Base-by-base conservation (phyloP, 2,888 invertebrate species). In the Lysandra bellargus region DNA sequence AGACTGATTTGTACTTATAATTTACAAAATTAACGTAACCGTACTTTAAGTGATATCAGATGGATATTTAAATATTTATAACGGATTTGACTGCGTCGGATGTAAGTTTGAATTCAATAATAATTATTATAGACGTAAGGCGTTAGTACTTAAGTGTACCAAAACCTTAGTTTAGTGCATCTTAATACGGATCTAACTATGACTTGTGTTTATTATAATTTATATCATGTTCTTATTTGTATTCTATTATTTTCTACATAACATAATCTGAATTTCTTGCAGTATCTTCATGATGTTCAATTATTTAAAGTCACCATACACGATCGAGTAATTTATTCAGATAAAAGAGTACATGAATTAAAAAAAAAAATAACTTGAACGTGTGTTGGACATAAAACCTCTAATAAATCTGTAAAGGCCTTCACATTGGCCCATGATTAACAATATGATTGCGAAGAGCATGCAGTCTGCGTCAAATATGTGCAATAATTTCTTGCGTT, bases 1-100 rank as follows among this genome's bases (percentile, higher is more conserved):
- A 77, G 72, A 78, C 79, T 64, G 69, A 64, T 77, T 77, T 79
- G 64, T 64, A 64, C 23, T 76, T 76, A 76, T 76, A 37, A 57
- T 75, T 40, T 33, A 79, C 61, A 57, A 79, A 79, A 74, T 80
- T 30, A 78, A 78, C 49, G 78, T 74, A 75, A 64, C 69, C 53
- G 30, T 37, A 69, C 69, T 69, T 37, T 76, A 76, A 76, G 76
- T 76, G 76, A 53, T 74, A 74, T 23, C 74, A 74, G 53, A 53
- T 57, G 57, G 17, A 57, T 30, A 53, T 30, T 53, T 76, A 30
- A 76, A 57, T 76, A 76, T 76, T 76, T 53, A 33, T 30, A 57
- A 76, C 6, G 76, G 76, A 76, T 76, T 76, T 76, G 76, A 76
- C 76, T 76, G 76, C 57, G 30, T 75, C 75, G 49, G 12, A 75